phyloP scores from a whole-genome alignment of 2,888 invertebrate species.

The Amorpha juglandis region DNA sequence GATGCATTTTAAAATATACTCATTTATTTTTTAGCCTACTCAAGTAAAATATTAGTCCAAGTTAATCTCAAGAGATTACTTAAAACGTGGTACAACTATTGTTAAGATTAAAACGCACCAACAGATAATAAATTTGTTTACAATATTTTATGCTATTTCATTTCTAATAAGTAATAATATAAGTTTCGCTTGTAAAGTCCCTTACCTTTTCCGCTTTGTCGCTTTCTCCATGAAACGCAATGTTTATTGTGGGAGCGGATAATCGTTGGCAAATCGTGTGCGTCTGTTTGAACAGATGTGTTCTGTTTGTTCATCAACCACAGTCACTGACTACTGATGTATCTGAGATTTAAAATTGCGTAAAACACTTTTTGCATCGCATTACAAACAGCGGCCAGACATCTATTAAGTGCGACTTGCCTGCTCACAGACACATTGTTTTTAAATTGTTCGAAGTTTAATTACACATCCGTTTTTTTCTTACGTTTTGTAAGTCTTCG shows the following conservation, averaged over 20 bases:
- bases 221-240: slow-evolving; percentile 52
- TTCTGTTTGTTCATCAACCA: slow-evolving; percentile 66
- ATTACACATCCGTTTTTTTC: slow-evolving; percentile 1
- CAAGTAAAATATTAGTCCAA: too few species aligned
- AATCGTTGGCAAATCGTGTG: slow-evolving; percentile 56
- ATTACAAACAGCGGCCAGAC: slow-evolving; percentile 25
- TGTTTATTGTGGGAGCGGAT: slow-evolving; percentile 52
- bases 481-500: not conserved
- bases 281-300: slow-evolving; percentile 61
- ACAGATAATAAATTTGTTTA: too few species aligned
- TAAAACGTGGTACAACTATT: too few species aligned
- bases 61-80: too few species aligned
- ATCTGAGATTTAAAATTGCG: slow-evolving; percentile 56
- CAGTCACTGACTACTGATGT: slow-evolving; percentile 50
- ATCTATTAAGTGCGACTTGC: slow-evolving; percentile 20
- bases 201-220: slow-evolving; percentile 41
- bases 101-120: too few species aligned
- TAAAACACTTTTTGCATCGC: slow-evolving; percentile 51
- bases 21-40: too few species aligned
- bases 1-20: too few species aligned
- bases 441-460: slow-evolving; percentile 2
- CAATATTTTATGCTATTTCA: too few species aligned
- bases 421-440: slow-evolving; percentile 8
- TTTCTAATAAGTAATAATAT: slow-evolving; percentile 29
- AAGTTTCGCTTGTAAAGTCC: slow-evolving; percentile 41